Conservation (phyloP, 2,797 vertebrate species). For the Scleropages formosus region DNA sequence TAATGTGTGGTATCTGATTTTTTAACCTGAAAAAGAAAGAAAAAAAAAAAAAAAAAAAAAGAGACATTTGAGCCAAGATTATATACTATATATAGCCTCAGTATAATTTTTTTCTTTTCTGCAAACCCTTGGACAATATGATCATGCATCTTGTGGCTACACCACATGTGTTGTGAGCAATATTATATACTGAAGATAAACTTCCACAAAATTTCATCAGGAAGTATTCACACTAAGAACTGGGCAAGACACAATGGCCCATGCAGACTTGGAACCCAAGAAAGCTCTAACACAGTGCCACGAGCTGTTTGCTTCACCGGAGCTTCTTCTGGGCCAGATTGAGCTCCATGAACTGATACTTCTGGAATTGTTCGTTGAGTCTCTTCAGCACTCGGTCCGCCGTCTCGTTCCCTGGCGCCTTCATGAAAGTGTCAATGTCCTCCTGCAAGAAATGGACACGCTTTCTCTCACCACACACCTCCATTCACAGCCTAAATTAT, state of each 20-base stretch:
- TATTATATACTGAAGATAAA: neutral
- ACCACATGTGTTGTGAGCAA: too few species aligned
- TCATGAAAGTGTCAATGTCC: constrained; percentile 96
- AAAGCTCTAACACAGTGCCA: neutral
- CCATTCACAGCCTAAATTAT: constrained; percentile 33
- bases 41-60: constrained; percentile 74
- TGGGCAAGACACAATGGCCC: neutral
- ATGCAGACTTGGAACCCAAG: neutral
- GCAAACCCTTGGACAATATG: constrained; percentile 49
- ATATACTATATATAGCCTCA: constrained; percentile 97
- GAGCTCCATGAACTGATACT: constrained; percentile 98
- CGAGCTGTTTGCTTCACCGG: constrained; percentile 65
- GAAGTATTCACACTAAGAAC: neutral
- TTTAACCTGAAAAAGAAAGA: constrained; percentile 80
- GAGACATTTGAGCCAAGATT: constrained; percentile 98
- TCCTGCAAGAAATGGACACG: constrained; percentile 67
- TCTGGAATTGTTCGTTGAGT: constrained; percentile 94
- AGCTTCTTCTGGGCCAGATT: constrained; percentile 95
- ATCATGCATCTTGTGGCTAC: neutral
- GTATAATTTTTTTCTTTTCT: constrained; percentile 89
- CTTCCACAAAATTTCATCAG: neutral
- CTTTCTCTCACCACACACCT: constrained; percentile 60
- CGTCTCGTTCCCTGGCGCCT: constrained; percentile 91
- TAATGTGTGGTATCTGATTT: constrained; percentile 97
- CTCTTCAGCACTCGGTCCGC: constrained; percentile 86